Percentiles rank a stretch among this genome's conserved stretches.
Conservation (phyloP, 2,888 invertebrate genomes). For the Theretra japonica region DNA sequence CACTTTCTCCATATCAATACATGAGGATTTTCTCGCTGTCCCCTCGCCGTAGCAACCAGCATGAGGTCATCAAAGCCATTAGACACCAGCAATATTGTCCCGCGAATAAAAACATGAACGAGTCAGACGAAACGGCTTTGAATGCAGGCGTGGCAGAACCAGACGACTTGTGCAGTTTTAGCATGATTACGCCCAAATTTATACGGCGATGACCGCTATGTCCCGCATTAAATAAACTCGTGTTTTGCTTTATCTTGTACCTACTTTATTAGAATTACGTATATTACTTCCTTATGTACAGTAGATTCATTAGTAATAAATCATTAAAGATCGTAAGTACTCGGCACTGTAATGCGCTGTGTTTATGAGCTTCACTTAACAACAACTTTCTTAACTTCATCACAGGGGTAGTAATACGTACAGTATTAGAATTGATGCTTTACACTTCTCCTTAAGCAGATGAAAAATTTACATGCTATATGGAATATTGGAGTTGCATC, state of each 20-base stretch:
- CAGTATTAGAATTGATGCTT: not conserved
- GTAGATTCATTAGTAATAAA: constrained; percentile 23
- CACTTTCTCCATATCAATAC: constrained; percentile 10
- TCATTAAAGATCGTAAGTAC: constrained; percentile 22
- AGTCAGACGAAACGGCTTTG: constrained; percentile 34
- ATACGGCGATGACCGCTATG: constrained; percentile 56
- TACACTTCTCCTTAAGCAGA: not conserved
- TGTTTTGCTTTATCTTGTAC: constrained; percentile 20
- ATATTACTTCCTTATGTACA: constrained; percentile 10
- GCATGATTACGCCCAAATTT: constrained; percentile 50
- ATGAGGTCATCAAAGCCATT: constrained; percentile 10
- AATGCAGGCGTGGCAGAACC: constrained; percentile 44
- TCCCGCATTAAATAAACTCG: constrained; percentile 38
- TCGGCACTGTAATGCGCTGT: constrained; percentile 11
- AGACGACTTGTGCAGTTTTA: constrained; percentile 47
- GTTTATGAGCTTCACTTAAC: constrained; percentile 19
- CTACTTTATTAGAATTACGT: constrained; percentile 20
- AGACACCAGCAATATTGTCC: constrained; percentile 5
- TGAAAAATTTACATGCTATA: not conserved
- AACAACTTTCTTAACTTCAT: constrained; percentile 8
- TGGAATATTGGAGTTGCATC: not conserved
- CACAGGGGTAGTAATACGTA: not conserved
- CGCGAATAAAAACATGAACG: constrained; percentile 9
- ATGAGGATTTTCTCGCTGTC: not conserved
- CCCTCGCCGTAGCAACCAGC: not conserved